These are phyloP conservation scores for Anguilla japonica DNA, from an alignment of 2,113 vertebrate species.

Conservation along the genomic window DNA sequence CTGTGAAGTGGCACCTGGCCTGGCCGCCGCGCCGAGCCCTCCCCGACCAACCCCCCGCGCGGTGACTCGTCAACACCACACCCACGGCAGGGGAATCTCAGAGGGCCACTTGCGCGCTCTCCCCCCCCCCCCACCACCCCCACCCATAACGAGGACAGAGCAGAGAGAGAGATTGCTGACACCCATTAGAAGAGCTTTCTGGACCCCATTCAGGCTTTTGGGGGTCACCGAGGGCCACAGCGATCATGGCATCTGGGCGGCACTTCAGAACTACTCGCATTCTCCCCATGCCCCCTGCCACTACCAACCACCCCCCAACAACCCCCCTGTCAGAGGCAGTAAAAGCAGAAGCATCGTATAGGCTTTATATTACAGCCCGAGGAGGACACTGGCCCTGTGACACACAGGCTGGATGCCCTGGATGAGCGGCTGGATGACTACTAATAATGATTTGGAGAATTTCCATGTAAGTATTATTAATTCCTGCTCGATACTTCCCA, in stretches of 20 bases:
- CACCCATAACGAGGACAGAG: slow-evolving; percentile 52
- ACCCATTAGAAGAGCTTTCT: slow-evolving; percentile 55
- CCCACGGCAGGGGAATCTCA: slow-evolving; percentile 54
- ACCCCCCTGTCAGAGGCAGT: neutral
- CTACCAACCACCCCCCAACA: too few species aligned
- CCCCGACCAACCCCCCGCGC: slow-evolving; percentile 66
- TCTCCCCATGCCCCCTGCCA: too few species aligned
- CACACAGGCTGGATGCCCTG: too few species aligned
- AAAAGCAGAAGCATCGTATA: neutral
- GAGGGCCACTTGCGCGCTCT: slow-evolving; percentile 65
- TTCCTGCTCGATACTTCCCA: too few species aligned
- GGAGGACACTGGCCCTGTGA: neutral
- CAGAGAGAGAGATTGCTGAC: slow-evolving; percentile 58
- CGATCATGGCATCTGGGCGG: neutral
- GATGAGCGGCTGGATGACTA: too few species aligned
- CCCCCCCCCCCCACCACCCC: slow-evolving; percentile 41
- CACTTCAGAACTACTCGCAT: neutral
- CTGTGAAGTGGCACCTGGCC: slow-evolving; percentile 75
- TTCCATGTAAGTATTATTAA: too few species aligned
- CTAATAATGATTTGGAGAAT: too few species aligned
- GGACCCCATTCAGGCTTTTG: neutral
- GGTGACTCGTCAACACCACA: slow-evolving; percentile 63
- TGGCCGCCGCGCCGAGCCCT: slow-evolving; percentile 62
- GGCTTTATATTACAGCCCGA: neutral
- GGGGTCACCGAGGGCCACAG: neutral